phyloP scores from a whole-genome alignment of 2,888 invertebrate genomes.

The Mactromeris polynyma region DNA sequence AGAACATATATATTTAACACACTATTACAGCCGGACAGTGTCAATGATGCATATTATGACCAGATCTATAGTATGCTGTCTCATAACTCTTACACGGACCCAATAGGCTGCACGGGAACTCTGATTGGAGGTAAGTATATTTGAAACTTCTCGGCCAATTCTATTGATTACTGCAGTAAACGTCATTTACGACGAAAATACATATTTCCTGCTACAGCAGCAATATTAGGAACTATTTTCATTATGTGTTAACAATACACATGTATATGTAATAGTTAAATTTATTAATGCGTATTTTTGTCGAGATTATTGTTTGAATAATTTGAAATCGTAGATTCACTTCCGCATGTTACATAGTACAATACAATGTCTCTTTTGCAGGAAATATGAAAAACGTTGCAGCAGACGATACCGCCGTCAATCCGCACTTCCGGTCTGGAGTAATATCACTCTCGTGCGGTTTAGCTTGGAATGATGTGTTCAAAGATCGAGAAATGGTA shows the following conservation, averaged over 20 bases:
- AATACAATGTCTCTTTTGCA: constrained; percentile 17
- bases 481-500: background rate
- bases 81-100: background rate
- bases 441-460: constrained; percentile 59
- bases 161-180: no score
- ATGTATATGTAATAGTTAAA: no score
- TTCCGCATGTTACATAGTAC: background rate
- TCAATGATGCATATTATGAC: constrained; percentile 46
- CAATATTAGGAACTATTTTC: no score
- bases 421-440: constrained; percentile 57
- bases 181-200: no score
- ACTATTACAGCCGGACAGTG: constrained; percentile 55
- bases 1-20: constrained; percentile 56
- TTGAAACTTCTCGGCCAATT: background rate
- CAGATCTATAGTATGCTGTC: constrained; percentile 25
- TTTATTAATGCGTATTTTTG: no score
- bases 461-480: constrained; percentile 29
- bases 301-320: no score
- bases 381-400: constrained; percentile 58
- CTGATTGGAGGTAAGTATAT: constrained; percentile 57
- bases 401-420: constrained; percentile 50
- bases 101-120: constrained; percentile 53
- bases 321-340: no score
- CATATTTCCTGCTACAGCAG: no score
- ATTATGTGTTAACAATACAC: no score